Evolutionary conservation across 2,888 invertebrate species (phyloP).

Genomic region (Geophilus truncorum): DNA sequence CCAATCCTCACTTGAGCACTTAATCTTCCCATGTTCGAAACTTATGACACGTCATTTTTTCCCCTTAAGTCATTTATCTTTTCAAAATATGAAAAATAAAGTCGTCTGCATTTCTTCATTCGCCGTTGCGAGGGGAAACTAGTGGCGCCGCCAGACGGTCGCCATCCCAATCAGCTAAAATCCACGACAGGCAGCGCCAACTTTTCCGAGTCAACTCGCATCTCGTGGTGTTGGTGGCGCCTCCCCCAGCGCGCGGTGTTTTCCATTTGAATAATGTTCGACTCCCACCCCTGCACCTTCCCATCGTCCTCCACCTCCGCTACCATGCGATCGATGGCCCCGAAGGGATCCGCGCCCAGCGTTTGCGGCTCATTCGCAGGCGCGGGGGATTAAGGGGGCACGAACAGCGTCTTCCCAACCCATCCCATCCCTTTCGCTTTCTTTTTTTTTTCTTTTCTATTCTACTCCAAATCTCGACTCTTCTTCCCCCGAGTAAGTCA

Average conservation of each 20-base stretch:
- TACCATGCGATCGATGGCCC: background rate
- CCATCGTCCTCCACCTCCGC: background rate
- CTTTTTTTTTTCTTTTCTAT: background rate
- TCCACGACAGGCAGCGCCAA: background rate
- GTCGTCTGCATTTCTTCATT: constrained; percentile 12
- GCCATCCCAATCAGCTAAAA: constrained; percentile 1
- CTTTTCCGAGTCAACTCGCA: constrained; percentile 1
- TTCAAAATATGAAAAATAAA: constrained; percentile 15
- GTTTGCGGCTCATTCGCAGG: constrained; percentile 15
- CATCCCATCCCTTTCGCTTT: background rate
- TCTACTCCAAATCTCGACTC: background rate
- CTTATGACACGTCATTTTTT: constrained; percentile 12
- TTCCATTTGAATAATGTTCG: constrained; percentile 11
- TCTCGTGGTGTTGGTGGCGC: constrained; percentile 11
- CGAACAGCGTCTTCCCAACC: background rate
- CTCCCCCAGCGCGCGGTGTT: constrained; percentile 3
- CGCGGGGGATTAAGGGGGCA: constrained; percentile 20
- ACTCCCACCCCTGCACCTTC: background rate
- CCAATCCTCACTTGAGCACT: background rate
- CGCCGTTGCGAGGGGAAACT: background rate
- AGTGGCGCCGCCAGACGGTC: constrained; percentile 2
- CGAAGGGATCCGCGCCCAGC: constrained; percentile 15
- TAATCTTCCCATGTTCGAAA: constrained; percentile 2
- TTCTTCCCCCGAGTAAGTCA: background rate
- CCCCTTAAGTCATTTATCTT: background rate